A percentile compares a stretch with the other conserved stretches of the same genome.
Conservation (phyloP, 2,113 vertebrate species). For the Pteronura brasiliensis region DNA sequence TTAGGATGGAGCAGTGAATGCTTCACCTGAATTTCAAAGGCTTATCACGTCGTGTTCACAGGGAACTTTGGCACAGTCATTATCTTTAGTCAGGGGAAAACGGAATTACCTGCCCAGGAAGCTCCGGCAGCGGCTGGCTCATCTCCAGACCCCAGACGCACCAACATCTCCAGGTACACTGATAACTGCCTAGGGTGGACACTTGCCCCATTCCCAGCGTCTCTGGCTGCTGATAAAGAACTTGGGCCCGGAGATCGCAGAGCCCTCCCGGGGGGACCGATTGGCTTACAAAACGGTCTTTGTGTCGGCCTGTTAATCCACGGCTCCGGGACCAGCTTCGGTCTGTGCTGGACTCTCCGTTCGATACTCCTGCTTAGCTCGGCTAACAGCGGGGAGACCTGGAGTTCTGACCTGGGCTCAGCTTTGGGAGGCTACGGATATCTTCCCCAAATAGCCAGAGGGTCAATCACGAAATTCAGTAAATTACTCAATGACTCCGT, state of each 20-base stretch:
- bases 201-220: neutral
- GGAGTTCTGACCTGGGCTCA: neutral
- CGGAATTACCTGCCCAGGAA: constrained; percentile 46
- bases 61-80: neutral
- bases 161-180: neutral
- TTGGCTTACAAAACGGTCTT: neutral
- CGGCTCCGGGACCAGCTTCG: neutral
- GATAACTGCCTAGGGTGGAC: neutral
- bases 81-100: constrained; percentile 33
- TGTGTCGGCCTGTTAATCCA: neutral
- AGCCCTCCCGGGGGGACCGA: neutral
- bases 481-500: neutral
- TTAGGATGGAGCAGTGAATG: neutral
- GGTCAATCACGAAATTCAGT: neutral
- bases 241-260: neutral
- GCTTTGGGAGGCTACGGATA: neutral
- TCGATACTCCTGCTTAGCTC: neutral
- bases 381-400: neutral
- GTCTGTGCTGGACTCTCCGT: neutral
- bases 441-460: constrained; percentile 11
- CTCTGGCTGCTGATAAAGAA: neutral
- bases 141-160: neutral
- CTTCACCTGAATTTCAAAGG: constrained; percentile 30
- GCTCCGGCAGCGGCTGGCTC: constrained; percentile 48
- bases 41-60: neutral